A percentile compares a stretch with the other conserved stretches of the same genome.
Evolutionary conservation across 2,113 vertebrate species (phyloP).

Genomic region (Macrotus californicus): DNA sequence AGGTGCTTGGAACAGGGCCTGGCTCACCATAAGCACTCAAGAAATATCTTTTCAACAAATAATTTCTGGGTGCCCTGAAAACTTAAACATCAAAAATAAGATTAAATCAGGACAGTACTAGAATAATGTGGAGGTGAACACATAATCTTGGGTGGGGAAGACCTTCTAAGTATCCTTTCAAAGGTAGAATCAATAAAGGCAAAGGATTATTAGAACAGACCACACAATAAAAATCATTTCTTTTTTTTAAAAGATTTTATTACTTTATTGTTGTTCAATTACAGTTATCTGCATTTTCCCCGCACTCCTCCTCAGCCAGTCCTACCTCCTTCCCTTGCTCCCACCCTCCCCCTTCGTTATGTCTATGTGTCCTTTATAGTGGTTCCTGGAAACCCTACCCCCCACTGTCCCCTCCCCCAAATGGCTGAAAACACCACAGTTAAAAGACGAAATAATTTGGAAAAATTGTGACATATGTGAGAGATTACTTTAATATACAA

Average conservation of each 20-base stretch:
- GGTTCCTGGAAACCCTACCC: too few relatives aligned
- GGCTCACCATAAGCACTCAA: not conserved
- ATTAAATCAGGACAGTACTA: not conserved
- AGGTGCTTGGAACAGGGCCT: not conserved
- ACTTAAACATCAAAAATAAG: not conserved
- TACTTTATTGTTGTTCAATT: too few relatives aligned
- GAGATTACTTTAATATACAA: not conserved
- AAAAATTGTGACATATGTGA: not conserved
- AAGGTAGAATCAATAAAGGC: not conserved
- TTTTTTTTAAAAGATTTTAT: too few relatives aligned
- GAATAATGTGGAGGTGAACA: not conserved
- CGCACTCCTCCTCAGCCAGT: too few relatives aligned
- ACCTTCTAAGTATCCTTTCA: not conserved
- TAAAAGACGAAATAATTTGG: not conserved
- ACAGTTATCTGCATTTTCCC: too few relatives aligned
- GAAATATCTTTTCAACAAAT: not conserved
- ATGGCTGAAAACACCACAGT: not conserved
- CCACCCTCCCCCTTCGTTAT: too few relatives aligned
- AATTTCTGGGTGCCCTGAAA: not conserved
- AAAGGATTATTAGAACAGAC: not conserved
- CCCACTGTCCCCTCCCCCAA: too few relatives aligned
- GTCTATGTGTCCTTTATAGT: too few relatives aligned
- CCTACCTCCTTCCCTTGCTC: too few relatives aligned
- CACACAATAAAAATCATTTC: not conserved
- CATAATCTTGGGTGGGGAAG: not conserved